phyloP scores from a whole-genome alignment of 2,113 vertebrate genomes.

The Sula dactylatra region DNA sequence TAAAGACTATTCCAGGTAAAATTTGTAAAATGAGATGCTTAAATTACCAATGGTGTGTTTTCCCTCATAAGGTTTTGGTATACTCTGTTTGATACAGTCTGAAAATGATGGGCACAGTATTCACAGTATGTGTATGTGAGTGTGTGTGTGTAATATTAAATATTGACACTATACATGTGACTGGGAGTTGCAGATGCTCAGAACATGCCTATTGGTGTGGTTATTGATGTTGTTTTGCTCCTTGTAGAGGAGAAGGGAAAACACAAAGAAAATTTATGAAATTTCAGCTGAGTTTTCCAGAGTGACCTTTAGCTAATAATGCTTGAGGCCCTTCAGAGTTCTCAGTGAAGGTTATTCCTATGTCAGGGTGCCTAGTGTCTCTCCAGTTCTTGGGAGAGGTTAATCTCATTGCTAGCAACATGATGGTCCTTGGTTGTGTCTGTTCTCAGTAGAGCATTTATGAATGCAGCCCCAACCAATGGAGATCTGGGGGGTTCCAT shows the following conservation, averaged over 20 bases:
- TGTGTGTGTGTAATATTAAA: background rate
- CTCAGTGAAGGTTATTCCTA: background rate
- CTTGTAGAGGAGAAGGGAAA: background rate
- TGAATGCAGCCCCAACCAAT: background rate
- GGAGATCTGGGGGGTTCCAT: background rate
- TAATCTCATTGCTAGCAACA: background rate
- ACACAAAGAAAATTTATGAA: accelerated
- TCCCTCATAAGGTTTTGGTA: background rate
- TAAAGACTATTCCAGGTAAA: background rate
- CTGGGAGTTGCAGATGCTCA: background rate
- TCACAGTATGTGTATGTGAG: background rate
- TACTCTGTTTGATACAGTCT: background rate
- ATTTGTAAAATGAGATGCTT: background rate
- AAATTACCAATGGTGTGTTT: background rate
- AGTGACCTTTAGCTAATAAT: background rate
- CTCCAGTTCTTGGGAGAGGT: background rate
- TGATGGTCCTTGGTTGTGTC: background rate
- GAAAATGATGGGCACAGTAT: background rate
- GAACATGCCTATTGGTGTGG: background rate
- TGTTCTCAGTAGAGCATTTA: background rate
- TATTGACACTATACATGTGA: background rate
- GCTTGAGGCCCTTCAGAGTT: background rate
- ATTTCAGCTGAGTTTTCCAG: background rate
- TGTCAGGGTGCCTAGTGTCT: background rate
- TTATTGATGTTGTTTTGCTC: background rate